Percentiles rank a stretch among this genome's conserved stretches.
Conservation (phyloP, 2,888 invertebrate species). For the Physocephala rufipes region DNA sequence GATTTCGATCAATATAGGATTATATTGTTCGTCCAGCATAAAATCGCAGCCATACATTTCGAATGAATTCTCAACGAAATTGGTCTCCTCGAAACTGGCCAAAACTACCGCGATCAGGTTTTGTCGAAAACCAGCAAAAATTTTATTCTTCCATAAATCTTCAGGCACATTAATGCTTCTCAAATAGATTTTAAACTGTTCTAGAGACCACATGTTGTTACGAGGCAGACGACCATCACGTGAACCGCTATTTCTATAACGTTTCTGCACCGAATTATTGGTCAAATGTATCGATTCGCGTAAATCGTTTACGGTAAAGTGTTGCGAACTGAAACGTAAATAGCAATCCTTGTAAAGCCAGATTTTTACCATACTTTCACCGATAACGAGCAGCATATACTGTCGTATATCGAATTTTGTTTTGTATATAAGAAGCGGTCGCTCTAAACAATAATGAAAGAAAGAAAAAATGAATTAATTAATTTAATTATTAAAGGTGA, state of each 20-base stretch:
- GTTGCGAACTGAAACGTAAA: conserved; percentile 84
- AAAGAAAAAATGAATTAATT: neutral
- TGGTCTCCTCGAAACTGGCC: conserved; percentile 78
- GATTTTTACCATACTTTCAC: conserved; percentile 75
- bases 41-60: conserved; percentile 94
- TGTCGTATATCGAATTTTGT: conserved; percentile 93
- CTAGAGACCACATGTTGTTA: conserved; percentile 85
- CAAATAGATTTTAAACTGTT: conserved; percentile 62
- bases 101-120: conserved; percentile 82
- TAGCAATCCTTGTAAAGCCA: conserved; percentile 90
- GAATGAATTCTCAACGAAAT: conserved; percentile 78
- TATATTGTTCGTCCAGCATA: conserved; percentile 82
- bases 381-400: conserved; percentile 80
- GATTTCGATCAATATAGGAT: conserved; percentile 92
- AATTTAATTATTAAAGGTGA: too few species aligned
- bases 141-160: conserved; percentile 74
- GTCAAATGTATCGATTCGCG: conserved; percentile 87
- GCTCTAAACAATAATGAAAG: conserved; percentile 69
- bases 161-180: conserved; percentile 66
- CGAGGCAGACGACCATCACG: conserved; percentile 73
- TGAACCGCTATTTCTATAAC: conserved; percentile 67
- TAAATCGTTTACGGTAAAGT: conserved; percentile 78
- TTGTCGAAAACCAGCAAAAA: conserved; percentile 87
- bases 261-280: conserved; percentile 85
- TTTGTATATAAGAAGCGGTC: conserved; percentile 81